Evolutionary conservation across 2,113 vertebrate species (phyloP).

Genomic region (Nesogale talazaci): DNA sequence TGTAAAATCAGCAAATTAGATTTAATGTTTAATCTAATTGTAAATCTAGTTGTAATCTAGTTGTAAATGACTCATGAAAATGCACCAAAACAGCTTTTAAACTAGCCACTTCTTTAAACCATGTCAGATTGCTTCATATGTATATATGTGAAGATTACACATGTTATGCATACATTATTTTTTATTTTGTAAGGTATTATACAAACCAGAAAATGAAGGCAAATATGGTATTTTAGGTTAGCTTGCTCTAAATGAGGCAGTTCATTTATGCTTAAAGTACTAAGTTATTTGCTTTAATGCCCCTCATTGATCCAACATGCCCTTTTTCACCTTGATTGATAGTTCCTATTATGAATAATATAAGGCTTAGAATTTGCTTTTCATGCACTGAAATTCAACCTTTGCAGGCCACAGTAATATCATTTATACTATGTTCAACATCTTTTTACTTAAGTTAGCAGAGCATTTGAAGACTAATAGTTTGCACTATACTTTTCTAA

Average conservation of each 20-base stretch:
- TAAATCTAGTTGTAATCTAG: no score
- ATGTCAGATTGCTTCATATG: neutral
- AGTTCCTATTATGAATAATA: constrained; percentile 67
- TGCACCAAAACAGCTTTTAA: constrained; percentile 50
- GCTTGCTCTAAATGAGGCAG: neutral
- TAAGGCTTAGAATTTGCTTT: constrained; percentile 53
- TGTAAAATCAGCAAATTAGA: constrained; percentile 63
- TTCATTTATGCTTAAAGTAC: constrained; percentile 55
- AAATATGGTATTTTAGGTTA: constrained; percentile 52
- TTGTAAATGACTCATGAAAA: constrained; percentile 59
- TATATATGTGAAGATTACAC: no score
- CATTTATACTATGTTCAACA: constrained; percentile 54
- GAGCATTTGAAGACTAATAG: constrained; percentile 58
- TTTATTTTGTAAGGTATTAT: neutral
- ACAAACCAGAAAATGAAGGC: neutral
- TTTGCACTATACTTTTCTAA: constrained; percentile 58
- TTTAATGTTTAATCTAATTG: constrained; percentile 73
- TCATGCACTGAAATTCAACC: constrained; percentile 66
- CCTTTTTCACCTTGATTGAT: constrained; percentile 72
- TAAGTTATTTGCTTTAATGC: constrained; percentile 63
- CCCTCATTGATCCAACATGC: constrained; percentile 50
- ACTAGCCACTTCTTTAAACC: neutral
- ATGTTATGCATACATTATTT: neutral
- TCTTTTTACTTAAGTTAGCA: constrained; percentile 63
- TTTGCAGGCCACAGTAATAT: constrained; percentile 63